Conservation (phyloP, 2,888 invertebrate genomes). For the Sphecodes monilicornis region DNA sequence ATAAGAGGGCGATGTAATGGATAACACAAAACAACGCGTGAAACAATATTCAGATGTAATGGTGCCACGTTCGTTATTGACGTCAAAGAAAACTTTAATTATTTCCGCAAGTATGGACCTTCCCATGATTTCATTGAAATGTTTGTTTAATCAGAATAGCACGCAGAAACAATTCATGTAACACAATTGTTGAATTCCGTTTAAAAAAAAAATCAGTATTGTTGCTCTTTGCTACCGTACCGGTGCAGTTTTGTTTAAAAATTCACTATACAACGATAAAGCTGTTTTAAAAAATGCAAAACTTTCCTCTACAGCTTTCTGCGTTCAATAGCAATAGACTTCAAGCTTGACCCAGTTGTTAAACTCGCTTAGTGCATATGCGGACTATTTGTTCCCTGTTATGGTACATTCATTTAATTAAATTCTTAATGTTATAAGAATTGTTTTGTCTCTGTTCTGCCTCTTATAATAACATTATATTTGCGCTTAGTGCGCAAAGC, state of each 20-base stretch:
- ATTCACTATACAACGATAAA: background rate
- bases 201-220: background rate
- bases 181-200: background rate
- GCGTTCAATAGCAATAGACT: background rate
- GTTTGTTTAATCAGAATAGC: background rate
- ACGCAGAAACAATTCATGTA: background rate
- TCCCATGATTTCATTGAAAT: background rate
- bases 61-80: background rate
- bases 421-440: background rate
- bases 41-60: background rate
- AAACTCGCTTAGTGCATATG: background rate
- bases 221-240: background rate
- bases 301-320: background rate
- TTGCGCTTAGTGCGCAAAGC: background rate
- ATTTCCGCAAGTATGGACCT: background rate
- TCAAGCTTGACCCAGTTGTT: background rate
- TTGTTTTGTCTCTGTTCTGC: background rate
- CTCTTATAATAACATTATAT: background rate
- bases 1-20: background rate
- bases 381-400: background rate
- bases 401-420: background rate
- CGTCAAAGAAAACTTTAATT: background rate
- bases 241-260: background rate
- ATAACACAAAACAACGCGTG: background rate
- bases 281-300: background rate